These are phyloP conservation scores for Drosophila lacteicornis DNA, from an alignment of 1,140 invertebrate genomes.

Conservation along the genomic window DNA sequence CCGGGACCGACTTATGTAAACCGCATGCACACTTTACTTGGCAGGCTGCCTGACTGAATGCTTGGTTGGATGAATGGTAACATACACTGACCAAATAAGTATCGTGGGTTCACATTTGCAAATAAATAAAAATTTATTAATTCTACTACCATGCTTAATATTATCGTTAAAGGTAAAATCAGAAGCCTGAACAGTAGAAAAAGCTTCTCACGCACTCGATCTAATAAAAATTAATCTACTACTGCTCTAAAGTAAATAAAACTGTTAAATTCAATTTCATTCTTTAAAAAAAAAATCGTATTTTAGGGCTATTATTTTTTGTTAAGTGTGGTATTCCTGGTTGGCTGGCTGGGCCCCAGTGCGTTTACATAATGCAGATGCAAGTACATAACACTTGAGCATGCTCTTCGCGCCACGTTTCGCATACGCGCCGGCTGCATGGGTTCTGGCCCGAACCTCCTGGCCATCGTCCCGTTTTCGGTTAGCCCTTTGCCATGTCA, in stretches of 20 bases:
- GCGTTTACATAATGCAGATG: conserved; percentile 74
- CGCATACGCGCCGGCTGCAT: conserved; percentile 57
- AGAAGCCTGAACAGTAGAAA: too few species aligned
- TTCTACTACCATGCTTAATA: too few species aligned
- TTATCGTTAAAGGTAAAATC: too few species aligned
- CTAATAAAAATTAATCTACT: too few species aligned
- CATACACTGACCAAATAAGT: neutral
- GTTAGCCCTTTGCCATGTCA: conserved; percentile 51
- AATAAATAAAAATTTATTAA: too few species aligned
- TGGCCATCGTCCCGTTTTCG: conserved; percentile 21
- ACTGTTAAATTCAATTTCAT: too few species aligned
- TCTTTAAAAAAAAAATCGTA: too few species aligned
- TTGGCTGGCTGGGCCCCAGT: conserved; percentile 14
- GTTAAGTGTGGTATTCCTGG: neutral
- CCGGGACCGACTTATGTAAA: conserved; percentile 53
- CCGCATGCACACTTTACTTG: conserved; percentile 63
- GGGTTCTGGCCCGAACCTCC: conserved; percentile 27
- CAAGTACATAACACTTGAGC: conserved; percentile 53
- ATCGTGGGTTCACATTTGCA: too few species aligned
- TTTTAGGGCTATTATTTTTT: neutral
- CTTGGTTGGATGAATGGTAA: conserved; percentile 1
- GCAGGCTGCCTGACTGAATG: conserved; percentile 39
- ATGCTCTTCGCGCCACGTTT: conserved; percentile 64
- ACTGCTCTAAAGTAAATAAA: too few species aligned
- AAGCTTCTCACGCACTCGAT: too few species aligned